These are phyloP conservation scores for Ploceus nigricollis DNA, from an alignment of 2,113 vertebrate genomes.

Conservation along the genomic window DNA sequence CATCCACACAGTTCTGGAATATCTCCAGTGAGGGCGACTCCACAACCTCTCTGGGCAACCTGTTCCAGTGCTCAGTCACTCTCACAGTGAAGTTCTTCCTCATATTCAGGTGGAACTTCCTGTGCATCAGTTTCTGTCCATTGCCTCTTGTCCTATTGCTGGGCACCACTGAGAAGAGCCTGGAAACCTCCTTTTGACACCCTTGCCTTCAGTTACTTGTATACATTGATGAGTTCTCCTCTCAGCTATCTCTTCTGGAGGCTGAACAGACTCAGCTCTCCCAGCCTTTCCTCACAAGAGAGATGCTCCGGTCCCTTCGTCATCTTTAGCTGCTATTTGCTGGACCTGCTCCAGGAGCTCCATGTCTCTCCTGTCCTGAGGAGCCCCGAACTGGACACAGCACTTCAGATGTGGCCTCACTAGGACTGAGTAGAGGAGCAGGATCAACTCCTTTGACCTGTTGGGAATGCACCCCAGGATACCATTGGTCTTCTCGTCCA, in stretches of 20 bases:
- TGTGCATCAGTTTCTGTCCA: neutral
- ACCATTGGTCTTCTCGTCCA: no score
- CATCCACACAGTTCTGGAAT: neutral
- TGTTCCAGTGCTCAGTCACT: neutral
- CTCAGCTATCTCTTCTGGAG: neutral
- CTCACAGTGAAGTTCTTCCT: neutral
- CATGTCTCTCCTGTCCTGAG: neutral
- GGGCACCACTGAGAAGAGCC: neutral
- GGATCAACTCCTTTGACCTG: neutral
- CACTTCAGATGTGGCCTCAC: neutral
- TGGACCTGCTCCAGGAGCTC: accelerated
- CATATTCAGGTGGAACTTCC: neutral
- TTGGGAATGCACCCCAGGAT: neutral
- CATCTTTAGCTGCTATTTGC: neutral
- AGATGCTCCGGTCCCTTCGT: neutral
- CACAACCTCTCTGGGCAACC: neutral
- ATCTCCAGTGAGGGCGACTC: neutral
- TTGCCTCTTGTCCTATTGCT: neutral
- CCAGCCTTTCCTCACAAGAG: neutral
- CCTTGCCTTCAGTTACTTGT: neutral
- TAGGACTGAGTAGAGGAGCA: neutral
- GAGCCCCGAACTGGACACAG: neutral
- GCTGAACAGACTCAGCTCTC: neutral
- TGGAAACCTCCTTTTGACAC: neutral
- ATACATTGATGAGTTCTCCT: neutral